Percentiles rank a stretch among this genome's conserved stretches.
Conservation (phyloP, 2,113 vertebrate genomes). For the Cyrtonyx montezumae region DNA sequence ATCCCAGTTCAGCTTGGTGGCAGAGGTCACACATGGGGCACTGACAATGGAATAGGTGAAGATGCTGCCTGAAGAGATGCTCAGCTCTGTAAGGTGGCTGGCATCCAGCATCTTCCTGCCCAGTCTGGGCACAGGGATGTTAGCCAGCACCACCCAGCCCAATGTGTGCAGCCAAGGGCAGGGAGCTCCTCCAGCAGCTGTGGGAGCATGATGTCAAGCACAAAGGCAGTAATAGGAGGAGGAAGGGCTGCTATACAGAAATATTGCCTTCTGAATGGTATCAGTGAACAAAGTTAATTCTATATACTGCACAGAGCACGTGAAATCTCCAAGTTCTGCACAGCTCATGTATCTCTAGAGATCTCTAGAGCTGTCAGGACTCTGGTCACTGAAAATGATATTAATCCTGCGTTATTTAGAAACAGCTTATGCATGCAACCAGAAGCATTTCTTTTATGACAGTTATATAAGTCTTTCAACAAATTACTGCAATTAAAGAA, state of each 20-base stretch:
- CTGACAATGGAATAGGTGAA: rapidly evolving
- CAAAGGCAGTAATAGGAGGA: neutral
- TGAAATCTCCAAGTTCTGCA: neutral
- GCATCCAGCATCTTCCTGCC: neutral
- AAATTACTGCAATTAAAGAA: constrained; percentile 57
- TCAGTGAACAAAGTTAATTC: neutral
- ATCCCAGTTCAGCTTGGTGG: neutral
- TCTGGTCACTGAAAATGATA: constrained; percentile 1
- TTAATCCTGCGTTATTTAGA: constrained; percentile 27
- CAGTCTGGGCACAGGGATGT: rapidly evolving
- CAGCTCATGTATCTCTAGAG: neutral
- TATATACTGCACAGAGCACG: neutral
- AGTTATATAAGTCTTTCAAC: constrained; percentile 11
- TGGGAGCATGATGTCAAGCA: neutral
- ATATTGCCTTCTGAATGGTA: neutral
- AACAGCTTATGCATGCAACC: neutral
- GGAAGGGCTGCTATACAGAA: neutral
- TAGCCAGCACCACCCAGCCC: neutral
- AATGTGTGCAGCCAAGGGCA: rapidly evolving
- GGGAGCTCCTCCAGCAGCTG: neutral
- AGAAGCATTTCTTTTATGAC: neutral
- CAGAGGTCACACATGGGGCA: neutral
- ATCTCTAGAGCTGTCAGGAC: neutral
- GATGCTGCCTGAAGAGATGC: rapidly evolving
- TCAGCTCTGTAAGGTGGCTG: rapidly evolving